Conservation (phyloP, 2,797 vertebrate species). For the Semaprochilodus insignis region DNA sequence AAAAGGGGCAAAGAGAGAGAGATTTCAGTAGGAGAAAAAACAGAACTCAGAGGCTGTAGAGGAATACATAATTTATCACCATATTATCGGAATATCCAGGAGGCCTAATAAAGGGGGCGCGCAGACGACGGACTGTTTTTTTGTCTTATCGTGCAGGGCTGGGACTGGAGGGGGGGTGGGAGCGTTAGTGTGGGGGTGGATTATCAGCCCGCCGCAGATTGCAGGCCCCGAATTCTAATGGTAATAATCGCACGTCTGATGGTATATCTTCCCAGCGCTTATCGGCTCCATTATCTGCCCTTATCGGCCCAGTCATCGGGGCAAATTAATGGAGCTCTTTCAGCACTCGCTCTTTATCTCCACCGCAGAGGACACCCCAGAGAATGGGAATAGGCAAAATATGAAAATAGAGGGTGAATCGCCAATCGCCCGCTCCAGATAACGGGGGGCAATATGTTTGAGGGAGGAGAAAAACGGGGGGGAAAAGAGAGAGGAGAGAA, state of each 20-base stretch:
- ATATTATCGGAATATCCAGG: slow-evolving; percentile 93
- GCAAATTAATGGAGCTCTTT: slow-evolving; percentile 96
- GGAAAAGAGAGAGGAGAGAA: slow-evolving; percentile 3
- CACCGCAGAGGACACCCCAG: slow-evolving; percentile 86
- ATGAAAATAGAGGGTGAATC: slow-evolving; percentile 94
- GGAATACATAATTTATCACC: slow-evolving; percentile 93
- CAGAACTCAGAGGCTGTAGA: slow-evolving; percentile 36
- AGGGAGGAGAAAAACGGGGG: slow-evolving; percentile 72
- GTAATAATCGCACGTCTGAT: slow-evolving; percentile 93
- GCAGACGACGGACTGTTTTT: slow-evolving; percentile 91
- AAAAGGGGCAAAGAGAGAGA: slow-evolving; percentile 19
- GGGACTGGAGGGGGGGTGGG: slow-evolving; percentile 67
- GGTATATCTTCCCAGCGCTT: slow-evolving; percentile 88
- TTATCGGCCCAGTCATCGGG: slow-evolving; percentile 93
- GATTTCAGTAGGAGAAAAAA: slow-evolving; percentile 30
- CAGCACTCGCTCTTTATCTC: slow-evolving; percentile 88
- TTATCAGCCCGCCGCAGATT: slow-evolving; percentile 93
- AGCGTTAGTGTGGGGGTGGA: slow-evolving; percentile 69
- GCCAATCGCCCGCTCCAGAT: slow-evolving; percentile 83
- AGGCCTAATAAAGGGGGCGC: slow-evolving; percentile 90
- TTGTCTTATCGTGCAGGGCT: slow-evolving; percentile 92
- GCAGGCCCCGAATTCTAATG: slow-evolving; percentile 92
- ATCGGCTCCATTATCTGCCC: slow-evolving; percentile 90
- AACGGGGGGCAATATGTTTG: slow-evolving; percentile 83
- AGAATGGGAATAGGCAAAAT: slow-evolving; percentile 92